Evolutionary conservation across 1,140 invertebrate species (phyloP).

Genomic region (Rhagoletis zephyria): DNA sequence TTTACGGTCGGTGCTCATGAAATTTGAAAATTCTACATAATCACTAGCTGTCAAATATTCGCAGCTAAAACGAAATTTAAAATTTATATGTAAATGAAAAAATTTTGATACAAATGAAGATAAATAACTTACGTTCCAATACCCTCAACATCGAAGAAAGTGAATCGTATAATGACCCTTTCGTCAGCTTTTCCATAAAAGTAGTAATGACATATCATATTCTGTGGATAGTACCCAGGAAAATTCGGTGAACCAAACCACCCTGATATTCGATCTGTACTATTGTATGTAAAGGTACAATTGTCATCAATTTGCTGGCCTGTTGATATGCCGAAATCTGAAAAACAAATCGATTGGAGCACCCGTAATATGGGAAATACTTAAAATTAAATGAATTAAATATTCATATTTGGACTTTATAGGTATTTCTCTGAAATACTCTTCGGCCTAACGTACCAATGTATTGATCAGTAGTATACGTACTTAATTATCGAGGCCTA

Average conservation of each 20-base stretch:
- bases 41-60: conserved; percentile 90
- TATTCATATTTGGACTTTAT: too few species aligned
- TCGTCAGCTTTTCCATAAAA: conserved; percentile 89
- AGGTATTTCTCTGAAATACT: too few species aligned
- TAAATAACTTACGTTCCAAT: conserved; percentile 84
- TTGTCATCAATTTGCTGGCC: conserved; percentile 84
- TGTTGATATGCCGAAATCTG: conserved; percentile 83
- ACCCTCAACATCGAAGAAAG: conserved; percentile 93
- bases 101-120: background rate
- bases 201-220: conserved; percentile 95
- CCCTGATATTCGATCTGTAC: conserved; percentile 84
- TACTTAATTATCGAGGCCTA: too few species aligned
- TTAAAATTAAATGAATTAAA: too few species aligned
- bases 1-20: conserved; percentile 87
- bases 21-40: conserved; percentile 95
- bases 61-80: conserved; percentile 78
- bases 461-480: too few species aligned
- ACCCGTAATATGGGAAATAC: too few species aligned
- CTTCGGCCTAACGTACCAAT: too few species aligned
- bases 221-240: conserved; percentile 91
- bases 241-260: conserved; percentile 93
- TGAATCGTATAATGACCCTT: conserved; percentile 88
- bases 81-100: background rate
- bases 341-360: background rate
- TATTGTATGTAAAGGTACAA: conserved; percentile 88